Conservation (phyloP, 2,797 vertebrate genomes). For the Momotus momota region DNA sequence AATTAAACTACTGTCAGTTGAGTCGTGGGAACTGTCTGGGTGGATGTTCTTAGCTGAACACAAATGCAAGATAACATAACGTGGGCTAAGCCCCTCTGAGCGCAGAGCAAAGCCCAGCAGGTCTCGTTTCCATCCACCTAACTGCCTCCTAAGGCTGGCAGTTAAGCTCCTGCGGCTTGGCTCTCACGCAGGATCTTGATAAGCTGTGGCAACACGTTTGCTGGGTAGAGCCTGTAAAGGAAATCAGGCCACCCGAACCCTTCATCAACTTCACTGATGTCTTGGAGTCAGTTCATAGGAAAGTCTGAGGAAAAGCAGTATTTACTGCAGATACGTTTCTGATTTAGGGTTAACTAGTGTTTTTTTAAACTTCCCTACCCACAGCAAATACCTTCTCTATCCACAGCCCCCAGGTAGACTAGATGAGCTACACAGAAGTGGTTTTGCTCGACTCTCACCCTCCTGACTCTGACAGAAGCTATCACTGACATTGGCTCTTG, state of each 20-base stretch:
- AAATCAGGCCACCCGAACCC: neutral
- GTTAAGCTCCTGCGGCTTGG: slow-evolving; percentile 19
- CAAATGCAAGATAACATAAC: neutral
- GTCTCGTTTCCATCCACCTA: neutral
- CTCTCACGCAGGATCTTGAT: neutral
- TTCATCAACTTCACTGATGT: neutral
- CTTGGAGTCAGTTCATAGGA: neutral
- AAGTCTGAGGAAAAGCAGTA: neutral
- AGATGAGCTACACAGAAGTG: neutral
- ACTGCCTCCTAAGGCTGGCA: slow-evolving; percentile 3
- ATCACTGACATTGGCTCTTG: neutral
- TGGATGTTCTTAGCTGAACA: slow-evolving; percentile 19
- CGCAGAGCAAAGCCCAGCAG: neutral
- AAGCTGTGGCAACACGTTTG: neutral
- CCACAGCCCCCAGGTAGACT: neutral
- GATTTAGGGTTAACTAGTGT: neutral
- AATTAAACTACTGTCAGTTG: slow-evolving; percentile 14
- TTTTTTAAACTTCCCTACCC: neutral
- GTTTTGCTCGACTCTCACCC: neutral
- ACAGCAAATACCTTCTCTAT: neutral
- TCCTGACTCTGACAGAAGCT: neutral
- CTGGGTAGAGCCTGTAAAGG: neutral
- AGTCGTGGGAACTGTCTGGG: slow-evolving; percentile 39
- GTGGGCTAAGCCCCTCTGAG: neutral
- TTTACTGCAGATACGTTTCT: neutral